Evolutionary conservation across 2,888 invertebrate species (phyloP), one percentile per base, ranked within the genome.

Genomic region (Hyposoter dolosus): DNA sequence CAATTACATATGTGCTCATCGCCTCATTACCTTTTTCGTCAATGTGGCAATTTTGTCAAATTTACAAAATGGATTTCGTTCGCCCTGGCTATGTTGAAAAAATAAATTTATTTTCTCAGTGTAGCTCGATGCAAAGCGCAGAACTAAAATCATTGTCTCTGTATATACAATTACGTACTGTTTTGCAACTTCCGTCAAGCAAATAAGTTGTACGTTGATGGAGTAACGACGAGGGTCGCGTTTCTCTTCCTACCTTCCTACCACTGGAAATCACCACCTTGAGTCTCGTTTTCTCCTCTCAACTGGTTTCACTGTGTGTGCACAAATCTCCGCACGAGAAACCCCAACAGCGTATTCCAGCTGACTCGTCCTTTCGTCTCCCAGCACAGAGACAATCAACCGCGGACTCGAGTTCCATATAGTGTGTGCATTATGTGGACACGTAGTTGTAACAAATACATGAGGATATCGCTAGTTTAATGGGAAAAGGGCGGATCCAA

Each of bases 191-290:
- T 47, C 35, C 35, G 40, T 65, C 71, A 45, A 72, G 43, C 53
- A 45, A 45, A 71, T 28, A 65, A 7, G 63, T 50, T 12, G 63
- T 65, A 60, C 53, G 69, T 69, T 69, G 50, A 78, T 28, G 17
- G 45, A 56, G 15, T 74, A 35, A 43, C 50, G 35, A 12, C 19
- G 12, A 45, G 47, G 43, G 32, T n/a, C 43, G 60, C 28, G 65
- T 65, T 72, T 72, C 83, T 72, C 53, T 32, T 6, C 7, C 66
- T 53, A 9, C 35, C 28, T 65, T 45, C 28, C 12, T 40, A 43
- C 28, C 23, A 65, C 63, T 35, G 63, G 23, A 66, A 78, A 78
- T 66, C 72, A 72, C 72, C 83, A 72, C 66, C 72, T 56, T 45
- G 23, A 56, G 78, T 60, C 43, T 69, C 69, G 43, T 45, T 74